A percentile compares a stretch with the other conserved stretches of the same genome.
phyloP scores from a whole-genome alignment of 2,797 vertebrate genomes.

The Thripadectes ignobilis region DNA sequence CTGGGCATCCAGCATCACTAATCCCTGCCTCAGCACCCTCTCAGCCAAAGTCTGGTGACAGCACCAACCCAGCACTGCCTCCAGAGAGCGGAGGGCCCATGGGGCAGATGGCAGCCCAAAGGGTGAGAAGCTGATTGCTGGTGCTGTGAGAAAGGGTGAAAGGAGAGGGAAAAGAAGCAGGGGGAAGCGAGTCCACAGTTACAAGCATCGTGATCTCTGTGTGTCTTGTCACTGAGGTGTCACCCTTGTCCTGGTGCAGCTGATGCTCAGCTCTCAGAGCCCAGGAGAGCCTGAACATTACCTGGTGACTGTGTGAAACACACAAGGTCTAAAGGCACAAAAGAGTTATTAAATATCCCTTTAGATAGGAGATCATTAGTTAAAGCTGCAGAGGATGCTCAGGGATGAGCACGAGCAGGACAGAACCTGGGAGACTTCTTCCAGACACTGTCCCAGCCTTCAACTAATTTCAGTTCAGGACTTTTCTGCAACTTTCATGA shows the following conservation, averaged over 20 bases:
- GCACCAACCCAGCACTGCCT: background rate
- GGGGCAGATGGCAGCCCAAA: background rate
- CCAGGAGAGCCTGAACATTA: background rate
- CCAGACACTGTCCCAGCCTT: background rate
- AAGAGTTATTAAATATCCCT: background rate
- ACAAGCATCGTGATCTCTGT: background rate
- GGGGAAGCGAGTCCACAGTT: background rate
- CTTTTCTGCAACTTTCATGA: background rate
- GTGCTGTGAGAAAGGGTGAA: background rate
- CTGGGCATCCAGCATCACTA: background rate
- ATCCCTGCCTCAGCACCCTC: background rate
- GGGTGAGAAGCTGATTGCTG: background rate
- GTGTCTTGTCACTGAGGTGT: background rate
- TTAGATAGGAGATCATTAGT: background rate
- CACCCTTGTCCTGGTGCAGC: background rate
- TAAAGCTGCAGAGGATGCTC: background rate
- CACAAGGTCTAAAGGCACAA: background rate
- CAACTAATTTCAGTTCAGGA: background rate
- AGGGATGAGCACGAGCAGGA: background rate
- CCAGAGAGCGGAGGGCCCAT: background rate
- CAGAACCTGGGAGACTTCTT: background rate
- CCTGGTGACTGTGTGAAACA: background rate
- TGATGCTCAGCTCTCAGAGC: background rate
- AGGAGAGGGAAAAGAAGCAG: background rate
- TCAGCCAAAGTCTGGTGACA: background rate